Conservation (phyloP, 1,140 invertebrate genomes). For the Harlomillsia oculata region DNA sequence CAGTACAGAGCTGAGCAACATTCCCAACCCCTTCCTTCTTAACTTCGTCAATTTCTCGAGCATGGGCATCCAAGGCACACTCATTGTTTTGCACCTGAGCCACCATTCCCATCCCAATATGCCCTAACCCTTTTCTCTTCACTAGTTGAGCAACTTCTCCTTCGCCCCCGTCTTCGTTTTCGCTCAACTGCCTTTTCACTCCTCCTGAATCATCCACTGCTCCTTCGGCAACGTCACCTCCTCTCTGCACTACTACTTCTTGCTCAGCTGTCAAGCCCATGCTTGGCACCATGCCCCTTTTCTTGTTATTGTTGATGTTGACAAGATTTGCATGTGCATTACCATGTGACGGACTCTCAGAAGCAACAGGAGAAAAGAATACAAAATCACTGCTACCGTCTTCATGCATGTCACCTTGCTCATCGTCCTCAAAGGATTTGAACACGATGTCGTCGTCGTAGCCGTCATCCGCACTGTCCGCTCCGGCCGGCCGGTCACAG, state of each 20-base stretch:
- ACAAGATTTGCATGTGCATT: constrained; percentile 2
- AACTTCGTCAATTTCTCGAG: background rate
- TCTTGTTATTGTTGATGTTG: too few relatives aligned
- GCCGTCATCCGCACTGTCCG: constrained; percentile 8
- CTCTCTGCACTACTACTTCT: too few relatives aligned
- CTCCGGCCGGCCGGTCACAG: background rate
- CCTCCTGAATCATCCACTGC: background rate
- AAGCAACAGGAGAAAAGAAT: constrained; percentile 3
- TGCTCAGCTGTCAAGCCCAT: too few relatives aligned
- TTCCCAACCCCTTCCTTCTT: constrained; percentile 14
- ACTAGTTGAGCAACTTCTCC: background rate
- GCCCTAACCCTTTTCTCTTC: background rate
- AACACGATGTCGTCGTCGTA: constrained; percentile 2
- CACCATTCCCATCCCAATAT: constrained; percentile 10
- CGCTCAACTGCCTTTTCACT: background rate
- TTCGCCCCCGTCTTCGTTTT: background rate
- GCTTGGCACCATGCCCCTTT: too few relatives aligned
- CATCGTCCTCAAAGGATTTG: constrained; percentile 22
- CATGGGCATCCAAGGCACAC: background rate
- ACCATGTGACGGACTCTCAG: too few relatives aligned
- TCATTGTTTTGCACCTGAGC: constrained; percentile 10
- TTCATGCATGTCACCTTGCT: constrained; percentile 4
- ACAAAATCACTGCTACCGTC: constrained; percentile 19
- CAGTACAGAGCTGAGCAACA: constrained; percentile 5
- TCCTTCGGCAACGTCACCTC: too few relatives aligned